Conservation (phyloP, 23 tunicate genomes). For the Diplosoma virens region DNA sequence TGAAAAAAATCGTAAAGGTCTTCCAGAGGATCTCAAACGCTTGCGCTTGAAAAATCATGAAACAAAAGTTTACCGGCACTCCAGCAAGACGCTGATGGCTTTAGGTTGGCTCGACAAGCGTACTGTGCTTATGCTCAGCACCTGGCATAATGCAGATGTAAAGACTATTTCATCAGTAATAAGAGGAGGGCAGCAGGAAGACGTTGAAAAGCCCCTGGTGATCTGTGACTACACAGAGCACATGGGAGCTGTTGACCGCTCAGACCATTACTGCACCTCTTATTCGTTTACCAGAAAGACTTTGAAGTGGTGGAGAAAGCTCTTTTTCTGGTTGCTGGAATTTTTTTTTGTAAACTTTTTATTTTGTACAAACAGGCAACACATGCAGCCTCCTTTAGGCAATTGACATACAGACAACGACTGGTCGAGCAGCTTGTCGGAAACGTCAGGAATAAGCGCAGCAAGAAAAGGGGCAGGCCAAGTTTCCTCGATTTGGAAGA, state of each 20-base stretch:
- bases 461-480: neutral
- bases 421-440: conserved; percentile 1
- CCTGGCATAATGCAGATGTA: conserved; percentile 24
- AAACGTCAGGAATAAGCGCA: neutral
- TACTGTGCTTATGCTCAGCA: conserved; percentile 1
- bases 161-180: no score
- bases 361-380: neutral
- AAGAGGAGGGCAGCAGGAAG: neutral
- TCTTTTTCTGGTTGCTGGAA: conserved; percentile 15
- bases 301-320: conserved; percentile 24
- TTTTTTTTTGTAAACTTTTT: neutral
- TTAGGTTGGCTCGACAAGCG: no score
- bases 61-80: no score
- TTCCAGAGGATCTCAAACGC: no score
- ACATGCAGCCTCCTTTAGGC: neutral
- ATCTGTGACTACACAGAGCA: conserved; percentile 2
- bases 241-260: conserved; percentile 28
- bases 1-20: no score
- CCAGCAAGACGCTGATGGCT: no score
- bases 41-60: no score
- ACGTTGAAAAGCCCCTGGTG: neutral
- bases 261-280: conserved; percentile 14
- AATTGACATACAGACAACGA: neutral
- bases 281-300: conserved; percentile 19
- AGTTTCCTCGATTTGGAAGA: neutral